Evolutionary conservation across 2,888 invertebrate genomes (phyloP).

Genomic region (Calameuta idolon): DNA sequence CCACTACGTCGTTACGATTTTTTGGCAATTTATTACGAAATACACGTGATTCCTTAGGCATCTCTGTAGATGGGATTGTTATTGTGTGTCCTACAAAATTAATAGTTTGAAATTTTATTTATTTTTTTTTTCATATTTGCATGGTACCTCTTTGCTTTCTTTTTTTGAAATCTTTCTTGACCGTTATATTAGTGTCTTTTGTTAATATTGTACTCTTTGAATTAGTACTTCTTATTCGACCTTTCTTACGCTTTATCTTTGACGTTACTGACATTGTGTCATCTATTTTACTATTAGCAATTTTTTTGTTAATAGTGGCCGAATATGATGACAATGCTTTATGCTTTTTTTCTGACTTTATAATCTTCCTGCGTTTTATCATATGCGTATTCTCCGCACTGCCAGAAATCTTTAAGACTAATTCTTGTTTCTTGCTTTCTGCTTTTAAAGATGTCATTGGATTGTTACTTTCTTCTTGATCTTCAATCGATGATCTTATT

Average conservation of each 20-base stretch:
- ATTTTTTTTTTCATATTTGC: neutral
- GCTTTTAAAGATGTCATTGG: constrained; percentile 14
- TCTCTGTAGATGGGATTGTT: neutral
- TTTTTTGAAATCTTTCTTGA: constrained; percentile 34
- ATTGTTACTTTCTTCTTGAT: neutral
- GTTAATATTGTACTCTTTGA: constrained; percentile 55
- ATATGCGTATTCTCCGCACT: constrained; percentile 25
- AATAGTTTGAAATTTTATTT: neutral
- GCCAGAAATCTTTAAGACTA: constrained; percentile 33
- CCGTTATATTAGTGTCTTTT: constrained; percentile 37
- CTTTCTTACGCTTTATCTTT: constrained; percentile 46
- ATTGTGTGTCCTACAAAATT: neutral
- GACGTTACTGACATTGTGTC: constrained; percentile 29
- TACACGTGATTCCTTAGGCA: neutral
- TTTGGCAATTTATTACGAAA: neutral
- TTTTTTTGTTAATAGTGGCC: constrained; percentile 29
- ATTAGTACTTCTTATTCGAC: constrained; percentile 43
- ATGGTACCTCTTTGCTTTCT: constrained; percentile 38
- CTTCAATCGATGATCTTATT: constrained; percentile 4
- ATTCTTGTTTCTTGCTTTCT: constrained; percentile 18
- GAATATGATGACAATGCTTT: constrained; percentile 10
- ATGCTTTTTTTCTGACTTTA: constrained; percentile 21
- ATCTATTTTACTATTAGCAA: constrained; percentile 30
- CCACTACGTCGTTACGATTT: constrained; percentile 47
- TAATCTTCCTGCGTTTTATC: constrained; percentile 6